Conservation (phyloP, 2,888 invertebrate genomes). For the Zeuzera pyrina region DNA sequence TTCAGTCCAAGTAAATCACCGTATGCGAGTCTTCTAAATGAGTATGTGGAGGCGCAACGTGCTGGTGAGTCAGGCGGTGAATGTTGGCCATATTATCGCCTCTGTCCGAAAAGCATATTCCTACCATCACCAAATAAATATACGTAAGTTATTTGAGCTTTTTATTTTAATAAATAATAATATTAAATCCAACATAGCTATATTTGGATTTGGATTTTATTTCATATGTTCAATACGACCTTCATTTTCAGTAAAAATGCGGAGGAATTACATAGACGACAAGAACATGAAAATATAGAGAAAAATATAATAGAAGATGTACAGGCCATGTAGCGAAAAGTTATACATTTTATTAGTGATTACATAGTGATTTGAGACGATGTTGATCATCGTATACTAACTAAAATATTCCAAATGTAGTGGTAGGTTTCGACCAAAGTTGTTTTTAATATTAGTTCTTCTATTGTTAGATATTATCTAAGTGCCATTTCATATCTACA, state of each 20-base stretch:
- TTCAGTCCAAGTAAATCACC: constrained; percentile 86
- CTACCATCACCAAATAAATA: constrained; percentile 66
- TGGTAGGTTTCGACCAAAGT: constrained; percentile 66
- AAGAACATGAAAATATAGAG: constrained; percentile 37
- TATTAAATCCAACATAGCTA: too few relatives aligned
- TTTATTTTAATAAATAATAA: too few relatives aligned
- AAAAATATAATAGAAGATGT: constrained; percentile 48
- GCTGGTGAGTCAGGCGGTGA: constrained; percentile 83
- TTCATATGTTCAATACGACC: too few relatives aligned
- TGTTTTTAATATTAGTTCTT: constrained; percentile 41
- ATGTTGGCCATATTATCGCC: constrained; percentile 88
- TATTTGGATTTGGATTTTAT: too few relatives aligned
- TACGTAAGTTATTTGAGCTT: constrained; percentile 65
- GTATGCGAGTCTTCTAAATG: constrained; percentile 79
- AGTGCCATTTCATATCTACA: constrained; percentile 32
- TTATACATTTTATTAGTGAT: constrained; percentile 3
- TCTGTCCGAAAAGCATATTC: constrained; percentile 88
- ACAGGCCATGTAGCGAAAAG: constrained; percentile 60
- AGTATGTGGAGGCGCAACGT: constrained; percentile 86
- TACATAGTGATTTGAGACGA: constrained; percentile 1
- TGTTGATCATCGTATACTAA: constrained; percentile 16
- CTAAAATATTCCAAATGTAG: constrained; percentile 53
- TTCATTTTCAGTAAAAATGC: constrained; percentile 53
- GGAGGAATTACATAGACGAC: constrained; percentile 52
- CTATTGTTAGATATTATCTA: constrained; percentile 10